Percentiles rank a stretch among this genome's conserved stretches.
These are phyloP conservation scores for Keiferia lycopersicella DNA, from an alignment of 2,888 invertebrate species.

Conservation along the genomic window DNA sequence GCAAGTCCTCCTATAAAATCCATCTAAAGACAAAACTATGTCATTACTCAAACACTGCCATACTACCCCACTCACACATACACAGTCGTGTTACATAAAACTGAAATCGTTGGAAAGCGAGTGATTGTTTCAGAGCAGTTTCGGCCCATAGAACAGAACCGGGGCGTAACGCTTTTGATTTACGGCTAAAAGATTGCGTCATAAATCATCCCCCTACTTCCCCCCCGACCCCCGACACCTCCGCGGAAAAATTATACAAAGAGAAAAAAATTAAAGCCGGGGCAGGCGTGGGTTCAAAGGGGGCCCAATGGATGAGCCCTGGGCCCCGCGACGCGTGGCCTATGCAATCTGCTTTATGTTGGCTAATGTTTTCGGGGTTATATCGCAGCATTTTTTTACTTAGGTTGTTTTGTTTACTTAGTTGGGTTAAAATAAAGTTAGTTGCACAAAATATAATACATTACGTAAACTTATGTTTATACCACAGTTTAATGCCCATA, in stretches of 20 bases:
- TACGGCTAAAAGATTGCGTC: conserved; percentile 71
- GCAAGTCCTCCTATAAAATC: conserved; percentile 39
- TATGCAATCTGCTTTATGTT: not conserved
- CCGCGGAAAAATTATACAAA: conserved; percentile 52
- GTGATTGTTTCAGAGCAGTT: conserved; percentile 55
- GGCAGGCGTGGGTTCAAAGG: conserved; percentile 35
- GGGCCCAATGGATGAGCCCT: not conserved
- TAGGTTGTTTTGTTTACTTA: no score
- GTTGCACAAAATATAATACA: no score
- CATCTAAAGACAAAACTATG: conserved; percentile 24
- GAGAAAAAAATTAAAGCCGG: conserved; percentile 47
- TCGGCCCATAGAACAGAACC: conserved; percentile 41
- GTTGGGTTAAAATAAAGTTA: no score
- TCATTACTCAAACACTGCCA: conserved; percentile 41
- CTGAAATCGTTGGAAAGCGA: conserved; percentile 38
- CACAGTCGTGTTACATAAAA: conserved; percentile 2
- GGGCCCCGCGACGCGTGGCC: not conserved
- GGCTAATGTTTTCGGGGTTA: not conserved
- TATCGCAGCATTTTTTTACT: no score
- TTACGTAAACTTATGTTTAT: no score
- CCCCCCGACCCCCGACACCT: conserved; percentile 44
- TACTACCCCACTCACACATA: conserved; percentile 33
- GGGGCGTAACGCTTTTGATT: conserved; percentile 63
- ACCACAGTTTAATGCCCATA: no score
- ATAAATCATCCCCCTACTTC: conserved; percentile 63